Conservation (phyloP, 2,888 invertebrate genomes). For the Drosophila bunnanda region DNA sequence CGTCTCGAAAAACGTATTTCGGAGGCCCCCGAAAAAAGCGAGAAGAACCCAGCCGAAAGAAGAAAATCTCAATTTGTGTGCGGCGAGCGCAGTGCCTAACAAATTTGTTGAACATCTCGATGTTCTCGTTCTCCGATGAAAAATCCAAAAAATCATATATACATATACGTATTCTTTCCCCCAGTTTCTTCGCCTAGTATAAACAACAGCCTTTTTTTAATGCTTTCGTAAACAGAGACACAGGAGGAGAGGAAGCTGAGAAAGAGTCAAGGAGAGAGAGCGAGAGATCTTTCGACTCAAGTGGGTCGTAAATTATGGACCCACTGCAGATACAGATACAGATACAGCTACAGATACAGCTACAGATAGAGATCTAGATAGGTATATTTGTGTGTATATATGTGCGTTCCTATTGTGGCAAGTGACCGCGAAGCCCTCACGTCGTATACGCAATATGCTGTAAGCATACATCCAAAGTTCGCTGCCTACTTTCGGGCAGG, state of each 20-base stretch:
- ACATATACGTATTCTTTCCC: slow-evolving; percentile 19
- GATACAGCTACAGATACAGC: slow-evolving; percentile 17
- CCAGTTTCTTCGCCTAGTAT: slow-evolving; percentile 49
- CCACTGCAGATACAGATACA: slow-evolving; percentile 21
- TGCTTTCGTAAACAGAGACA: slow-evolving; percentile 75
- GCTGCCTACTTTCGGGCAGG: slow-evolving; percentile 74
- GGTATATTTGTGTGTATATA: slow-evolving; percentile 21
- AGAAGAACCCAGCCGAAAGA: slow-evolving; percentile 43
- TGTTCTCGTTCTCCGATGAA: slow-evolving; percentile 47
- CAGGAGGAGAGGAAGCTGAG: slow-evolving; percentile 30
- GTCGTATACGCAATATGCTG: slow-evolving; percentile 72
- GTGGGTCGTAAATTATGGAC: slow-evolving; percentile 63
- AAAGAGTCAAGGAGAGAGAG: slow-evolving; percentile 22
- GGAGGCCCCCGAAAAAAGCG: slow-evolving; percentile 23
- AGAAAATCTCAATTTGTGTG: slow-evolving; percentile 71
- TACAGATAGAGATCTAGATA: slow-evolving; percentile 12
- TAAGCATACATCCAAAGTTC: slow-evolving; percentile 4
- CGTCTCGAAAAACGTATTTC: slow-evolving; percentile 41
- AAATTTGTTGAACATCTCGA: slow-evolving; percentile 61
- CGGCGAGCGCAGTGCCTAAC: slow-evolving; percentile 67
- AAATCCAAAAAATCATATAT: slow-evolving; percentile 45
- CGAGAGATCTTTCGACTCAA: slow-evolving; percentile 42
- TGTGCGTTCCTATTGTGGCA: slow-evolving; percentile 12
- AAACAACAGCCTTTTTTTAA: slow-evolving; percentile 65
- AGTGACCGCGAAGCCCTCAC: slow-evolving; percentile 54